Conservation (phyloP, 2,113 vertebrate species). For the Riparia riparia region DNA sequence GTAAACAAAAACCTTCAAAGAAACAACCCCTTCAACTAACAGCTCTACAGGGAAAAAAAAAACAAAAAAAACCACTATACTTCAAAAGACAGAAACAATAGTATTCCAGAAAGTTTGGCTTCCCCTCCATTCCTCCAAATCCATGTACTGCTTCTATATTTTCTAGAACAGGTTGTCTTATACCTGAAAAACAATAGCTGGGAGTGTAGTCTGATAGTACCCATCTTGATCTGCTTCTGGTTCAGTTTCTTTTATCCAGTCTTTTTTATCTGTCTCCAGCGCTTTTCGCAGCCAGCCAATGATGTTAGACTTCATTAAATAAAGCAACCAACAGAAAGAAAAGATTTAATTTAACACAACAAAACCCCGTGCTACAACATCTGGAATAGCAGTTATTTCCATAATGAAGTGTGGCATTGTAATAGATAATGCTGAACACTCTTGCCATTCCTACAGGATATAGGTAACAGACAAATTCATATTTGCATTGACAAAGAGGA, state of each 20-base stretch:
- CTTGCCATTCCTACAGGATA: background rate
- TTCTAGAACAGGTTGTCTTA: background rate
- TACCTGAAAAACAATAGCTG: constrained; percentile 93
- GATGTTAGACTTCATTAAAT: constrained; percentile 89
- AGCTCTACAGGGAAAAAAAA: background rate
- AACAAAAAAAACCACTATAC: background rate
- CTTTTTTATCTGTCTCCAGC: constrained; percentile 95
- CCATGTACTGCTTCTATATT: background rate
- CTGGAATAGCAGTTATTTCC: background rate
- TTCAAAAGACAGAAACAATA: background rate
- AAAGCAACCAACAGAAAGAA: background rate
- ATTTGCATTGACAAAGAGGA: background rate
- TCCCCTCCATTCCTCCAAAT: background rate
- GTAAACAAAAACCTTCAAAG: background rate
- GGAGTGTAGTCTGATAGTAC: constrained; percentile 95
- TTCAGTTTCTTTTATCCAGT: constrained; percentile 94
- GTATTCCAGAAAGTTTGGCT: background rate
- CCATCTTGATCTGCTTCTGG: constrained; percentile 97
- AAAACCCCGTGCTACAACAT: background rate
- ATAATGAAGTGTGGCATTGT: background rate
- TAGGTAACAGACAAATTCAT: background rate
- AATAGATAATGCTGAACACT: background rate
- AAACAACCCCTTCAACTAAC: background rate
- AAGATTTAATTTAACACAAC: background rate
- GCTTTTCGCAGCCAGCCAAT: constrained; percentile 97